Conservation (phyloP, 2,797 vertebrate species). For the Anguilla marmorata region DNA sequence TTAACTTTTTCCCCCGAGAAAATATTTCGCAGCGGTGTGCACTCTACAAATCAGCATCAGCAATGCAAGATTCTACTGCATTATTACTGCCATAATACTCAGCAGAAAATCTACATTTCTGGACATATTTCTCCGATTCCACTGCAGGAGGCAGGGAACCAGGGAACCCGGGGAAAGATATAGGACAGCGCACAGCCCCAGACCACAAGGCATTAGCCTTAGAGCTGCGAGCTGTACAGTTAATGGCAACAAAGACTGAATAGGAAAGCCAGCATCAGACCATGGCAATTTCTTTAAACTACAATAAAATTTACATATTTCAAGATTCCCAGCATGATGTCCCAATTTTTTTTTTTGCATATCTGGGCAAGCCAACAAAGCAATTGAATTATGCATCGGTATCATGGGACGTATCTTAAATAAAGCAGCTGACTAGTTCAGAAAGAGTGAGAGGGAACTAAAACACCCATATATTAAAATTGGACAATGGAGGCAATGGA, state of each 20-base stretch:
- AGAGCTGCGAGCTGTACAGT: neutral
- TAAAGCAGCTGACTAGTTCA: constrained; percentile 18
- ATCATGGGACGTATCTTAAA: constrained; percentile 36
- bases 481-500: constrained; percentile 28
- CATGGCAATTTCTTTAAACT: neutral
- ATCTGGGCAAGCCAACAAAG: constrained; percentile 37
- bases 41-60: neutral
- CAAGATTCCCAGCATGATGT: constrained; percentile 40
- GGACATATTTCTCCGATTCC: neutral
- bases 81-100: constrained; percentile 17
- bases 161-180: neutral
- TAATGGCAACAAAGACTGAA: neutral
- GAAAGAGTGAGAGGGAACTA: neutral
- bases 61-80: neutral
- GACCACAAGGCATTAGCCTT: constrained; percentile 5
- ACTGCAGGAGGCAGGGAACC: neutral
- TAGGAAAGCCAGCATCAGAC: constrained; percentile 17
- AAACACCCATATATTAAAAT: constrained; percentile 19
- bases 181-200: neutral
- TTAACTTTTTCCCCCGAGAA: neutral
- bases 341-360: constrained; percentile 44
- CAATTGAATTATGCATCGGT: constrained; percentile 48
- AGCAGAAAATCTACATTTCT: constrained; percentile 10
- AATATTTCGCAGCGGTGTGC: neutral
- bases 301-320: constrained; percentile 30